Base-by-base conservation (phyloP, 2,797 vertebrate species). In the Thalassophryne amazonica region DNA sequence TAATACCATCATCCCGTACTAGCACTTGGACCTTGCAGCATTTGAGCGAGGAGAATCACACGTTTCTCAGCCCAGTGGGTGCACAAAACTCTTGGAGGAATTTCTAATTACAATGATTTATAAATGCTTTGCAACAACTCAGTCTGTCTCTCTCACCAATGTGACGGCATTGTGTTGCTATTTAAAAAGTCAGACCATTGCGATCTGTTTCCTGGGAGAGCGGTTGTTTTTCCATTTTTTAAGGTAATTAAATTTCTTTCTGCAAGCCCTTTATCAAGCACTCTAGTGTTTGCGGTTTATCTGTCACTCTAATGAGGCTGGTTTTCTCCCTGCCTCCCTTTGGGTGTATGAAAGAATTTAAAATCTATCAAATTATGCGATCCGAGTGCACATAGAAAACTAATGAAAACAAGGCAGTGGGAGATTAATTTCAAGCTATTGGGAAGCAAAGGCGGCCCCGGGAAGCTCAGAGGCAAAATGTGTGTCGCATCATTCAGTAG, bases 291-390 rank as follows among this genome's bases (percentile, higher is more conserved):
- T 81, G 46, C 13, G 4, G 47, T 76, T 80, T 72, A 84, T 78
- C 75, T 76, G 75, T 76, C 70, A 66, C 64, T 82, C 61, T 76
- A 82, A 81, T 82, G 59, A 81, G 77, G 31, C 32, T 25, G 38
- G 24, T 33, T 35, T 39, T 50, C 55, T 33, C 22, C 19, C 1
- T 1, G 16, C 25, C 21, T 13, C 51, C 61, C 62, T 46, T 16
- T 1, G 37, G 54, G 39, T 39, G 29, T 60, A 39, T 61, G 69
- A 64, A 71, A 69, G 39, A 76, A 66, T 75, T 70, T 37, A 46
- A n/a, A 69, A 70, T 70, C 48, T 45, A 69, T 74, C 65, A 73
- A 70, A 79, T 73, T 73, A 65, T 67, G 31, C 59, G 65, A 51
- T 71, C 41, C 49, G 33, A 11, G 32, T 50, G 34, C 59, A 62